A percentile compares a stretch with the other conserved stretches of the same genome.
These are phyloP conservation scores for Popillia japonica DNA, from an alignment of 1,140 invertebrate genomes.

Conservation along the genomic window DNA sequence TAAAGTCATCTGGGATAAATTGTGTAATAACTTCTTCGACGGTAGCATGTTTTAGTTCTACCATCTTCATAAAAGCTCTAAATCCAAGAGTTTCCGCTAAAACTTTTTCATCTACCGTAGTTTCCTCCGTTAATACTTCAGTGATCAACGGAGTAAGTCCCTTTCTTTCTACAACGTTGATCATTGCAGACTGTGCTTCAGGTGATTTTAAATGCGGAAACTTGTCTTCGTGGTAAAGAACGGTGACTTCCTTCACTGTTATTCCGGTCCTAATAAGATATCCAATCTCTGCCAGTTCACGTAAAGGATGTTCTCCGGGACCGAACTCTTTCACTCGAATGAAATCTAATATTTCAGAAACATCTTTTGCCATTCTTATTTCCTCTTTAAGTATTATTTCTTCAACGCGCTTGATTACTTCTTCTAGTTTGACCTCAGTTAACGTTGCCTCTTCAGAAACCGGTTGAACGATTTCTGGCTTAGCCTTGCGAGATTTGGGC, in stretches of 20 bases:
- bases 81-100: constrained; percentile 81
- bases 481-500: constrained; percentile 57
- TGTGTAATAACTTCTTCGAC: constrained; percentile 85
- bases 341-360: constrained; percentile 76
- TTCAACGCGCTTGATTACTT: constrained; percentile 66
- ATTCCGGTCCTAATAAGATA: constrained; percentile 78
- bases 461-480: constrained; percentile 56
- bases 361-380: constrained; percentile 71
- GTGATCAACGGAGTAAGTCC: constrained; percentile 81
- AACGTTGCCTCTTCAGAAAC: constrained; percentile 61
- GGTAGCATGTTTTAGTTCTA: constrained; percentile 78
- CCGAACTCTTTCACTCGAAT: constrained; percentile 81
- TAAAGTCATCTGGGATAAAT: constrained; percentile 83
- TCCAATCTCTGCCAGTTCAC: constrained; percentile 83
- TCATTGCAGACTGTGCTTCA: constrained; percentile 80
- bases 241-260: constrained; percentile 78
- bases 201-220: constrained; percentile 80
- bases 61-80: constrained; percentile 84
- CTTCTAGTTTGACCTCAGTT: constrained; percentile 62
- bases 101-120: constrained; percentile 75
- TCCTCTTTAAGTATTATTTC: constrained; percentile 68
- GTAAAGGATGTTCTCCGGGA: constrained; percentile 76
- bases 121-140: constrained; percentile 81
- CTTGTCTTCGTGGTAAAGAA: constrained; percentile 77
- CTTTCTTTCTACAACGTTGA: constrained; percentile 81